These are phyloP conservation scores for Cyclura pinguis DNA, from an alignment of 2,797 vertebrate genomes.

Conservation along the genomic window DNA sequence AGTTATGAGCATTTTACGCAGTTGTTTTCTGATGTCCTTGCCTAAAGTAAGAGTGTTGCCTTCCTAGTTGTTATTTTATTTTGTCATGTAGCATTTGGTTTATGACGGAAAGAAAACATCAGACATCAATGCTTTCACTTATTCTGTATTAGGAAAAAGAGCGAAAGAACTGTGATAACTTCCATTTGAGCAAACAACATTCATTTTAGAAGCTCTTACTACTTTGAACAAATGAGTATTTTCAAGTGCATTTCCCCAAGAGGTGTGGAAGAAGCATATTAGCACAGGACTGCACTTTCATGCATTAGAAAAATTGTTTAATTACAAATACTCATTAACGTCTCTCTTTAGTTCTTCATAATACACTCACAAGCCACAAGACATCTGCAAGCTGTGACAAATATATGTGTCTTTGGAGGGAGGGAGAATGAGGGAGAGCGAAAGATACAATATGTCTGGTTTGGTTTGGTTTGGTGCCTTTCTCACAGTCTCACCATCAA, in stretches of 20 bases:
- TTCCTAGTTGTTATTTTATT: background rate
- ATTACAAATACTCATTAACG: conserved; percentile 21
- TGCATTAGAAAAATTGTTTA: background rate
- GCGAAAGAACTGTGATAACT: background rate
- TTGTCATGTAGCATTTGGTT: conserved; percentile 4
- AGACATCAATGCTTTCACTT: background rate
- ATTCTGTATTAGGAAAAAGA: conserved; percentile 28
- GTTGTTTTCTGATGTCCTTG: background rate
- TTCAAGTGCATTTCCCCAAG: conserved; percentile 35
- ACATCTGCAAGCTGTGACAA: background rate
- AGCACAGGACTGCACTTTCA: conserved; percentile 1
- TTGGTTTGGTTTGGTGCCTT: background rate
- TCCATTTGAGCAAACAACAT: background rate
- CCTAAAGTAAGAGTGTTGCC: too few relatives aligned
- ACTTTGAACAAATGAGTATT: background rate
- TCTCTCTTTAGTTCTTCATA: background rate
- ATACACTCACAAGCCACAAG: background rate
- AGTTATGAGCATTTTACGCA: background rate
- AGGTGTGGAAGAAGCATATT: conserved; percentile 28
- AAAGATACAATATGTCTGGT: too few relatives aligned
- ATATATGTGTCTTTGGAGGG: too few relatives aligned
- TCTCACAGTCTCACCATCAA: background rate
- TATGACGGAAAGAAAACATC: background rate
- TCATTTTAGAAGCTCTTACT: background rate
- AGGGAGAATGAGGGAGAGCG: too few relatives aligned